Conservation (phyloP, 2,888 invertebrate genomes). For the Netelia fuscicornis region DNA sequence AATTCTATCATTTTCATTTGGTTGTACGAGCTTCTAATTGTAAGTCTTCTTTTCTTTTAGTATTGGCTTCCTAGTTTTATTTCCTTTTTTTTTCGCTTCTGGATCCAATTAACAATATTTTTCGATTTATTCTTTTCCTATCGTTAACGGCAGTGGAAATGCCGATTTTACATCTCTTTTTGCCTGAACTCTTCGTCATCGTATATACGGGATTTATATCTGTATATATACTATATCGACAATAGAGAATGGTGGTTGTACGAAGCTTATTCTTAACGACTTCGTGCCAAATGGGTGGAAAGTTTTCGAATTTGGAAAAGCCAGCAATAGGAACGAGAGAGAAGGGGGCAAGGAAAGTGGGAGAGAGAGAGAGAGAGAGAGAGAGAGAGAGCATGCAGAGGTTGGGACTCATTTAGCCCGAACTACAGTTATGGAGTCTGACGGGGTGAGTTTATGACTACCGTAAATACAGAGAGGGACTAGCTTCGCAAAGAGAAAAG, state of each 20-base stretch:
- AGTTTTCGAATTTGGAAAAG: slow-evolving; percentile 51
- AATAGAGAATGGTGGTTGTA: slow-evolving; percentile 14
- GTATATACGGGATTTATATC: neutral
- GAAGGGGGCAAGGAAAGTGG: neutral
- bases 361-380: slow-evolving; percentile 21
- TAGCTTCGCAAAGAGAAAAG: slow-evolving; percentile 68
- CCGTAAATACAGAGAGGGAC: slow-evolving; percentile 69
- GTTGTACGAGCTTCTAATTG: too few species aligned
- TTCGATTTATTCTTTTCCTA: slow-evolving; percentile 12
- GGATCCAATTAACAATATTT: neutral
- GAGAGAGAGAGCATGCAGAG: slow-evolving; percentile 17
- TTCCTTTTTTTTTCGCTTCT: neutral
- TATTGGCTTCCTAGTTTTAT: too few species aligned
- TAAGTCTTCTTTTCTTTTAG: too few species aligned
- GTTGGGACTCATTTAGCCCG: slow-evolving; percentile 49
- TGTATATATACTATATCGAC: neutral
- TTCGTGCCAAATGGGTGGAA: slow-evolving; percentile 33
- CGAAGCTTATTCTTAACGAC: slow-evolving; percentile 35
- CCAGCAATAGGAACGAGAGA: slow-evolving; percentile 16
- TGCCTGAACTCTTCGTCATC: neutral
- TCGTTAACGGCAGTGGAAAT: neutral
- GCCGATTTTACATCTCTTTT: slow-evolving; percentile 22
- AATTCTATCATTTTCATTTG: too few species aligned
- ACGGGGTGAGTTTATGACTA: slow-evolving; percentile 70
- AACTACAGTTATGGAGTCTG: slow-evolving; percentile 55